phyloP scores from a whole-genome alignment of 2,888 invertebrate species.

The Troides aeacus region DNA sequence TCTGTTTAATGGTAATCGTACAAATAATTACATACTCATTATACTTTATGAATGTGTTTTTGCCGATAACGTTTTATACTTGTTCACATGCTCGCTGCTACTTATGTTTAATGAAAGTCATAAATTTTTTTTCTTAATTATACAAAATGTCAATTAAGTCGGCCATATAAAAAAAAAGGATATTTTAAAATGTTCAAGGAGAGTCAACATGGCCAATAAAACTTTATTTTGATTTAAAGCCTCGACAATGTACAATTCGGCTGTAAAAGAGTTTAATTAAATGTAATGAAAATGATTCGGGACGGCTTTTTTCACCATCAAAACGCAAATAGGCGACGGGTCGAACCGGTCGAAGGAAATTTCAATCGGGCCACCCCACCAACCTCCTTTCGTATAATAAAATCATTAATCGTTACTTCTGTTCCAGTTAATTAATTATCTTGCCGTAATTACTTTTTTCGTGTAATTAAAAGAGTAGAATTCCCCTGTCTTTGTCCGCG shows the following conservation, averaged over 20 bases:
- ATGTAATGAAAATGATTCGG: constrained; percentile 52
- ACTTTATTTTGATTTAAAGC: constrained; percentile 29
- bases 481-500: constrained; percentile 78
- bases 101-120: constrained; percentile 14
- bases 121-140: constrained; percentile 19
- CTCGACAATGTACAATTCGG: constrained; percentile 28
- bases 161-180: constrained; percentile 14
- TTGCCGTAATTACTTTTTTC: constrained; percentile 80
- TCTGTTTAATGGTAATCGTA: constrained; percentile 15
- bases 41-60: constrained; percentile 9
- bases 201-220: constrained; percentile 25
- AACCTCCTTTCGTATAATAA: constrained; percentile 77
- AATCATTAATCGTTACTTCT: constrained; percentile 81
- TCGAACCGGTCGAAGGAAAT: constrained; percentile 57
- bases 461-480: constrained; percentile 81
- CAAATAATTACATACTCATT: constrained; percentile 17
- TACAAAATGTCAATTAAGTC: constrained; percentile 25
- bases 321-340: constrained; percentile 34
- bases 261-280: constrained; percentile 30
- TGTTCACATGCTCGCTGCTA: constrained; percentile 6
- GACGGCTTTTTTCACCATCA: constrained; percentile 47
- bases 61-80: constrained; percentile 4
- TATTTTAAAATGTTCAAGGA: constrained; percentile 14
- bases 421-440: constrained; percentile 81
- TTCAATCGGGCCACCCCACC: constrained; percentile 69